phyloP scores from a whole-genome alignment of 2,797 vertebrate species.

The Pyrocephalus nanus region DNA sequence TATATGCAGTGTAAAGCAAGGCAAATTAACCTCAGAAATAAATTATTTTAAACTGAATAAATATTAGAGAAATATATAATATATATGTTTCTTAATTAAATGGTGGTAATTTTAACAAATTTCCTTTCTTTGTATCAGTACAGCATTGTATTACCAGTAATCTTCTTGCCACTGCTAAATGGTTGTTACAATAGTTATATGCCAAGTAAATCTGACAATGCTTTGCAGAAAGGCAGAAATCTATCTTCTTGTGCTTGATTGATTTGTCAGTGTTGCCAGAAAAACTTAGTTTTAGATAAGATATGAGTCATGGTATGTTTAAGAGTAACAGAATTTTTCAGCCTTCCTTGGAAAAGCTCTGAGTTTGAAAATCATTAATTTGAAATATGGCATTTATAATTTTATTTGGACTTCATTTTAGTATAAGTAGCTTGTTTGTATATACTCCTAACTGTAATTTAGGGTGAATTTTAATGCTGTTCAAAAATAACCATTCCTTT shows the following conservation, averaged over 20 bases:
- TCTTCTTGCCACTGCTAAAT: constrained; percentile 22
- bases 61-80: background rate
- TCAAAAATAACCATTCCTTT: constrained; percentile 1
- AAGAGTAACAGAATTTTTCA: background rate
- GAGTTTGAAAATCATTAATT: background rate
- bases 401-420: background rate
- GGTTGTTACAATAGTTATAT: background rate
- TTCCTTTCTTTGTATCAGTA: background rate
- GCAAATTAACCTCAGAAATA: background rate
- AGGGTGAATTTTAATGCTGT: background rate
- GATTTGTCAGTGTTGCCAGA: constrained; percentile 15
- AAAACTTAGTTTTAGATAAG: constrained; percentile 4
- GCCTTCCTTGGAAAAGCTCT: background rate
- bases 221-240: constrained; percentile 13
- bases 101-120: background rate
- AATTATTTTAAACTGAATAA: background rate
- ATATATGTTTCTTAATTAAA: background rate
- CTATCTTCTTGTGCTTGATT: background rate
- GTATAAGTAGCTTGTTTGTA: background rate
- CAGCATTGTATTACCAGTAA: background rate
- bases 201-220: constrained; percentile 1
- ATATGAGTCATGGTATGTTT: background rate
- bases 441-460: background rate
- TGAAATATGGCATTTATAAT: background rate
- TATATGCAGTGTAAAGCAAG: background rate